Conservation (phyloP, 1,140 invertebrate species). For the Cotesia glomerata region DNA sequence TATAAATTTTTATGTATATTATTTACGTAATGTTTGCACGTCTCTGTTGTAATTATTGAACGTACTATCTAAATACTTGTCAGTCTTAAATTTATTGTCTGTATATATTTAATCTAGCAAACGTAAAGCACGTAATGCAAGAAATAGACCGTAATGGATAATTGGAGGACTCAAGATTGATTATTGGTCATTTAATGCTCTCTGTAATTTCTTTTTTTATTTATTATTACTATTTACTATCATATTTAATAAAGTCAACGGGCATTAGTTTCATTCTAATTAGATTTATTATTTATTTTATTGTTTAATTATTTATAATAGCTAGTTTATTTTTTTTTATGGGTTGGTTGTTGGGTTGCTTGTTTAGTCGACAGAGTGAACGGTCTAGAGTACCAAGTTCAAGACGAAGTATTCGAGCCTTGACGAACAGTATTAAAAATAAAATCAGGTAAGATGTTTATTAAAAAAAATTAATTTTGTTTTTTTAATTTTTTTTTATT, state of each 20-base stretch:
- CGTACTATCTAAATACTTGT: no score
- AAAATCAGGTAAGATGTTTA: background rate
- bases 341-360: slow-evolving; percentile 39
- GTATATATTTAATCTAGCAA: background rate
- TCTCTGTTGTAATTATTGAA: background rate
- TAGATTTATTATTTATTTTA: slow-evolving; percentile 1
- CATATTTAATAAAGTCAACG: no score
- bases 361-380: slow-evolving; percentile 50
- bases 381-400: slow-evolving; percentile 41
- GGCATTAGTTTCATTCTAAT: background rate
- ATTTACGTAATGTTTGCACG: background rate
- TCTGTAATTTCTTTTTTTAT: no score
- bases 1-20: no score
- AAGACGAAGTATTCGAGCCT: slow-evolving; percentile 44
- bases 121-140: slow-evolving; percentile 1
- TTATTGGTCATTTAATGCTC: background rate
- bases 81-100: background rate
- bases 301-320: background rate
- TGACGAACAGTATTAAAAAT: slow-evolving; percentile 1
- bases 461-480: background rate
- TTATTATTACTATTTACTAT: no score
- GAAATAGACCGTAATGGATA: background rate
- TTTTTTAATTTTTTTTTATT: background rate
- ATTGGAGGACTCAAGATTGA: background rate
- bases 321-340: slow-evolving; percentile 16